phyloP scores from a whole-genome alignment of 2,888 invertebrate genomes.

The Eudemis profundana region DNA sequence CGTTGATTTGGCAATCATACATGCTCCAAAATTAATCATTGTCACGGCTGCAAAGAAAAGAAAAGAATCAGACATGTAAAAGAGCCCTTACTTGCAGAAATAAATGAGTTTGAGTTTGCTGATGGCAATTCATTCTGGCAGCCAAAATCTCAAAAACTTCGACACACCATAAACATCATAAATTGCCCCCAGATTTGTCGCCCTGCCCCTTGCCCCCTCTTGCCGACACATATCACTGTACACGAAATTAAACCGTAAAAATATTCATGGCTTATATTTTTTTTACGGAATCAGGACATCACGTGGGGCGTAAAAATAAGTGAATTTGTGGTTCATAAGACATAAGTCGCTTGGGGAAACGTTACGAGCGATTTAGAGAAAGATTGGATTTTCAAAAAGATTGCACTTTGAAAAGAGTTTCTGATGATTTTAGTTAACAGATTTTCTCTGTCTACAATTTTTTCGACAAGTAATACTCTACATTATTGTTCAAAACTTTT shows the following conservation, averaged over 20 bases:
- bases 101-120: too few relatives aligned
- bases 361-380: conserved; percentile 15
- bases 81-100: too few relatives aligned
- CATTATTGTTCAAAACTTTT: too few relatives aligned
- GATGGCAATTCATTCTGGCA: too few relatives aligned
- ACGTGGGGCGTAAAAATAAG: conserved; percentile 18
- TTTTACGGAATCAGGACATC: conserved; percentile 21
- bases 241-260: conserved; percentile 32
- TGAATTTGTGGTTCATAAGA: conserved; percentile 22
- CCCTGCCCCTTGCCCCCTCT: not conserved
- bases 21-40: too few relatives aligned
- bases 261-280: conserved; percentile 36
- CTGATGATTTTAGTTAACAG: too few relatives aligned
- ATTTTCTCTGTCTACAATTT: too few relatives aligned
- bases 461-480: too few relatives aligned
- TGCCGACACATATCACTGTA: conserved; percentile 30
- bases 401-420: not conserved
- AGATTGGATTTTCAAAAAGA: not conserved
- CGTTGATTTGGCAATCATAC: too few relatives aligned
- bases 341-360: not conserved
- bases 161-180: not conserved
- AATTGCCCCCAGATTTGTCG: conserved; percentile 17
- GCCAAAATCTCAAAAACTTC: too few relatives aligned
- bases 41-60: too few relatives aligned
- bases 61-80: too few relatives aligned